A percentile compares a stretch with the other conserved stretches of the same genome.
Evolutionary conservation across 2,888 invertebrate species (phyloP).

Genomic region (Campoletis raptor): DNA sequence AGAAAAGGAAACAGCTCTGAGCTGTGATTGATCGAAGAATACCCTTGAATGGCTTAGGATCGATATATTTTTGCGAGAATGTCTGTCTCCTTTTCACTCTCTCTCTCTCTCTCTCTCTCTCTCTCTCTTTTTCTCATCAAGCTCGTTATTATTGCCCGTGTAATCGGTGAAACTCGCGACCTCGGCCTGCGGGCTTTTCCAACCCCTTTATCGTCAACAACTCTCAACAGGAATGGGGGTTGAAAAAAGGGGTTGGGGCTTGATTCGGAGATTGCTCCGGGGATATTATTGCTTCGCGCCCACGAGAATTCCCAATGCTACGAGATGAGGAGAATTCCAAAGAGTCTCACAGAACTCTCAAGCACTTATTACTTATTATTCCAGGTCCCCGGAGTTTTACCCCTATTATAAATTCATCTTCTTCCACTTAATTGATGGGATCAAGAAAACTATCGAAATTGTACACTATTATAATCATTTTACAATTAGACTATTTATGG

Average conservation of each 20-base stretch:
- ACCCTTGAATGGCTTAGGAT: conserved; percentile 16
- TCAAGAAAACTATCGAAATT: background rate
- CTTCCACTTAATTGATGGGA: background rate
- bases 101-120: background rate
- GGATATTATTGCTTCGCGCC: conserved; percentile 58
- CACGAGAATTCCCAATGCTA: conserved; percentile 49
- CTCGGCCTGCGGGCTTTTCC: conserved; percentile 49
- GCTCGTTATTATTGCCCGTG: conserved; percentile 60
- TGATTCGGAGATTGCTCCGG: conserved; percentile 55
- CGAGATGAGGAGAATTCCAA: conserved; percentile 34
- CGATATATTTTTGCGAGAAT: conserved; percentile 31
- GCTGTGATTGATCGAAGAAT: conserved; percentile 30
- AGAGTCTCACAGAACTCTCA: conserved; percentile 24
- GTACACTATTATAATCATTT: background rate
- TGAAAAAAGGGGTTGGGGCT: conserved; percentile 13
- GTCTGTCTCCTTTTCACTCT: background rate
- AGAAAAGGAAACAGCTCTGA: background rate
- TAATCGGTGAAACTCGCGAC: conserved; percentile 58
- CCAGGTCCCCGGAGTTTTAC: background rate
- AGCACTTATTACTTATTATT: conserved; percentile 37
- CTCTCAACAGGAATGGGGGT: conserved; percentile 21
- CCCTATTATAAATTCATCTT: conserved; percentile 24
- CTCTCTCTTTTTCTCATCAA: conserved; percentile 10
- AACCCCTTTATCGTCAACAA: conserved; percentile 27
- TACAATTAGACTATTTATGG: background rate